Conservation (phyloP, 2,797 vertebrate genomes). For the Muraenolepis orangiensis region DNA sequence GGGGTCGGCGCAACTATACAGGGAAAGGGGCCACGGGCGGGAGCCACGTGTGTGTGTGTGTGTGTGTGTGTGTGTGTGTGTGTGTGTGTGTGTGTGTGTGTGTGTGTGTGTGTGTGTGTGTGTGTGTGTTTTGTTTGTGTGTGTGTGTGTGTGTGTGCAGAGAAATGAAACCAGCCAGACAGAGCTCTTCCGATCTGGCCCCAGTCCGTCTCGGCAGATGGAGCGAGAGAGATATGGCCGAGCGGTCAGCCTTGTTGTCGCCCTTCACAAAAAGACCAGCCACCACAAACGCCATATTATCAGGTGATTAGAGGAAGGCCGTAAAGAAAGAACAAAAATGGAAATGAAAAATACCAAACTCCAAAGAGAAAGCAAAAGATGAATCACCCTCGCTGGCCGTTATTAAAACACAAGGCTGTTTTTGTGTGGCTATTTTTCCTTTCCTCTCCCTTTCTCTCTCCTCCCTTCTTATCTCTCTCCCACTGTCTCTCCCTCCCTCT, state of each 20-base stretch:
- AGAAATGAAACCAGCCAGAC: conserved; percentile 9
- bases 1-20: too few species aligned
- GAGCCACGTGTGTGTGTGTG: too few species aligned
- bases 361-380: background rate
- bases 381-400: conserved; percentile 29
- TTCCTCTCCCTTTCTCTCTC: background rate
- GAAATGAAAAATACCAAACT: background rate
- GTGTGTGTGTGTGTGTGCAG: background rate
- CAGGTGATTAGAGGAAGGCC: conserved; percentile 48
- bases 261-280: conserved; percentile 48
- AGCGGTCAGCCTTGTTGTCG: conserved; percentile 41
- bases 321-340: too few species aligned
- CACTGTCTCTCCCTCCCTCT: too few species aligned
- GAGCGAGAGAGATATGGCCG: conserved; percentile 43
- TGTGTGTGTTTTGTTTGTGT: too few species aligned
- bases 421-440: too few species aligned
- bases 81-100: too few species aligned
- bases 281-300: conserved; percentile 23
- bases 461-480: background rate
- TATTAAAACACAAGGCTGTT: conserved; percentile 32
- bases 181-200: conserved; percentile 59
- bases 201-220: conserved; percentile 54
- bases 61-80: too few species aligned
- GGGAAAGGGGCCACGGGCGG: too few species aligned
- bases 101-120: too few species aligned